Base-by-base conservation (phyloP, 2,888 invertebrate genomes). In the Bombyx huttoni region DNA sequence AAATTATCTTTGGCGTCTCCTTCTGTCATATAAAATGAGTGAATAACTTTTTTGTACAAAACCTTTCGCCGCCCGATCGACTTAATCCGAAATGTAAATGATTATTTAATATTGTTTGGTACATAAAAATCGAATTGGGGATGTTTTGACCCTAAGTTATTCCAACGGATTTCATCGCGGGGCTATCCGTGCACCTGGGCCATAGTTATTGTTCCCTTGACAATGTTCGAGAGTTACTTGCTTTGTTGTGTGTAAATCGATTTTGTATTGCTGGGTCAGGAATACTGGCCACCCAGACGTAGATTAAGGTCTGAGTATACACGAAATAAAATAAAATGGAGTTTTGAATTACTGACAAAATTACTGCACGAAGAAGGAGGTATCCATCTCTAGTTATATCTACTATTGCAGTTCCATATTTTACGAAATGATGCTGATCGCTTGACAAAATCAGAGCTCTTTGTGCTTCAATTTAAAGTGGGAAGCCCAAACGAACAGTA, bases 131-230 rank as follows among this genome's bases (percentile, higher is more conserved):
- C 46, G 45, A 45, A 45, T 58, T 55, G 49, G 60, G 7, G 33
- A 49, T 59, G 46, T 52, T 46, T 50, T 9, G 34, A 34, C 35
- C 34, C 12, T 12, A 35, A 13, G 49, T 49, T 49, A n/a, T 12
- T n/a, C 34, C 49, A 34, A 34, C 51, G 52, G 58, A 34, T 47
- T 51, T 48, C 53, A 60, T 51, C 58, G 55, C 47, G 55, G 57
- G 60, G 60, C 60, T 52, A 50, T 57, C 48, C 57, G 57, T 50
- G 46, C 48, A 14, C 47, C 50, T 50, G 49, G 51, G 46, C 47
- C 51, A 56, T 24, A 24, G 24, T 49, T 53, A 54, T 51, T 45
- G 46, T 46, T 47, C 45, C 13, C 45, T 46, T 13, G 51, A 53
- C 53, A 40, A 40, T 40, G 40, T 12, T 40, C 9, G 24, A 24